A percentile compares a stretch with the other conserved stretches of the same genome.
These are phyloP conservation scores for Hyaena hyaena DNA, from an alignment of 2,113 vertebrate genomes.

Conservation along the genomic window DNA sequence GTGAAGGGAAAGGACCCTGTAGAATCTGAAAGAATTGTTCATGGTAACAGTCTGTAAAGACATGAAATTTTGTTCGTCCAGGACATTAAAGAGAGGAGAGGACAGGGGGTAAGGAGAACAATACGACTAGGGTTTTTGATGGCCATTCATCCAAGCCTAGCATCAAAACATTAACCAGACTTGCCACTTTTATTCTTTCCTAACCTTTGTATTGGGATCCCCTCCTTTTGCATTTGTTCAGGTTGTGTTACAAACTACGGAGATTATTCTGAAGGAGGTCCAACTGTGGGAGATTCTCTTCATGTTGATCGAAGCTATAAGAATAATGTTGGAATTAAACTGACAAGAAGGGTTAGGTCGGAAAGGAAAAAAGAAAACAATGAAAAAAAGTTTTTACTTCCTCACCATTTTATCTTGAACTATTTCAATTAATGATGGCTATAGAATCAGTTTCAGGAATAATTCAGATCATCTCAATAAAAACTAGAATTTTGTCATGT, in stretches of 20 bases:
- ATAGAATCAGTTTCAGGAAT: not conserved
- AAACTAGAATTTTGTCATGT: not conserved
- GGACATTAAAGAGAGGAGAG: not conserved
- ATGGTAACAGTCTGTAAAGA: not conserved
- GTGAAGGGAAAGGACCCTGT: not conserved
- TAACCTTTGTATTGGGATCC: not conserved
- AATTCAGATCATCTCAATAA: constrained; percentile 42
- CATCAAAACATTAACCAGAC: not conserved
- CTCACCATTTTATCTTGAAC: not conserved
- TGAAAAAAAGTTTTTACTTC: not conserved
- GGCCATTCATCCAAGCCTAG: not conserved
- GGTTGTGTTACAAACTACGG: not conserved
- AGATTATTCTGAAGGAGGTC: not conserved
- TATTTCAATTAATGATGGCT: not conserved
- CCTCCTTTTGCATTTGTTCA: not conserved
- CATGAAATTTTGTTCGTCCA: not conserved
- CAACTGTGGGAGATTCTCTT: not conserved
- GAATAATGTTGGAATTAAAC: not conserved
- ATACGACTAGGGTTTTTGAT: not conserved
- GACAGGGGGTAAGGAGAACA: not conserved
- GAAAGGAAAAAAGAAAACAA: not conserved
- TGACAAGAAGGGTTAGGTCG: not conserved
- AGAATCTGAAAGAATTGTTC: not conserved
- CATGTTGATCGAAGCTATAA: not conserved
- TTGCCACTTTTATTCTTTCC: not conserved